Base-by-base conservation (phyloP, 1,140 invertebrate genomes). In the Batillaria attramentaria region DNA sequence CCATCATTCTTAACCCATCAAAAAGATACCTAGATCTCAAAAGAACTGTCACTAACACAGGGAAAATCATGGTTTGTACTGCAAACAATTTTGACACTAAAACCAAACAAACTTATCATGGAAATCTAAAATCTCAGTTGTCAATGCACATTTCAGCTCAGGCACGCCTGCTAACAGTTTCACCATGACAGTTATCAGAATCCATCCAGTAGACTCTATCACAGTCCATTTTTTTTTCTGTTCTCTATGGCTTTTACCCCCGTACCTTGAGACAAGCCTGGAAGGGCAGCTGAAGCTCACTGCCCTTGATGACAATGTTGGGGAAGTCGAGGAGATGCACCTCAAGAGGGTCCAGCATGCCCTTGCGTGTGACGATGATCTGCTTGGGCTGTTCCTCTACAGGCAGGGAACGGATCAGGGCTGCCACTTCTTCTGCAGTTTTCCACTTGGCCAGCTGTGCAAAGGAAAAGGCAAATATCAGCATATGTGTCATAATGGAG, bases 321-420 rank as follows among this genome's bases (percentile, higher is more conserved):
- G 99, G 98, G 92, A 99, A 99, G 92, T 99, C 99, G 0, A 99
- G 93, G 87, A 99, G 94, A 93, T 99, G 98, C 37, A 99, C 93
- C 93, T 99, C 98, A 57, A 99, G 94, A 0, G 98, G 98, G 94
- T 99, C 98, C 92, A 99, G 95, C 90, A 91, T 91, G 43, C 90
- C 89, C 89, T 99, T 99, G 87, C 99, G 93, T 0, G 99, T 99
- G 24, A 99, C 98, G 91, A 99, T 99, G 89, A 99, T 99, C 92
- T 99, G 98, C 91, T 99, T 99, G 0, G 99, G 98, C 90, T 99
- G 98, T 93, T 99, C 99, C 93, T 99, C 99, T 18, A 99, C 98
- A 0, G 98, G 99, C 54, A 99, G 90, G 0, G 99, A 99, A 69
- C 99, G 94, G 94, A 99, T 99, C 70, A 99, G 92, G 66, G 99